Percentiles rank a stretch among this genome's conserved stretches.
phyloP scores from a whole-genome alignment of 1,140 invertebrate genomes.

The Aphelenchoides avenae region DNA sequence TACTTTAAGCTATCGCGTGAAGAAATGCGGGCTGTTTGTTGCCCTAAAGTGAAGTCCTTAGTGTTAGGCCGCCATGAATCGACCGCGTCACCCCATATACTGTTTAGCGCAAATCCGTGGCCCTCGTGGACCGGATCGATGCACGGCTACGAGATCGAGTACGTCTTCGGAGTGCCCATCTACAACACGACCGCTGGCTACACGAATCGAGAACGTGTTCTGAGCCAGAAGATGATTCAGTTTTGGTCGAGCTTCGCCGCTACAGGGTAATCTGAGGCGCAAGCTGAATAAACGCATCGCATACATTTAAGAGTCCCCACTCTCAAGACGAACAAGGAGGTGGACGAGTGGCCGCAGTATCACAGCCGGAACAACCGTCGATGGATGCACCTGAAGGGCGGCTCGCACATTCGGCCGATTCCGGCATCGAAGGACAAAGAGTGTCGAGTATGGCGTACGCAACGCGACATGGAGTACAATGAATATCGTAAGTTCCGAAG shows the following conservation, averaged over 20 bases:
- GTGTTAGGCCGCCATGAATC: too few relatives aligned
- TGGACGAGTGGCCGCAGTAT: slow-evolving; percentile 55
- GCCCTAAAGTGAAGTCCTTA: too few relatives aligned
- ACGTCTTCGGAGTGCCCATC: slow-evolving; percentile 56
- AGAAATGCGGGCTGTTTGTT: too few relatives aligned
- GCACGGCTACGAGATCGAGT: slow-evolving; percentile 83
- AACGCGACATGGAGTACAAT: slow-evolving; percentile 52
- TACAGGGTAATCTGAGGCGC: slow-evolving; percentile 53
- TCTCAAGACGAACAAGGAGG: slow-evolving; percentile 19
- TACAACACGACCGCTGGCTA: slow-evolving; percentile 56
- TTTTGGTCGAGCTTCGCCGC: slow-evolving; percentile 53
- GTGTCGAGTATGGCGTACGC: slow-evolving; percentile 50
- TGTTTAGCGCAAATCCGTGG: slow-evolving; percentile 76
- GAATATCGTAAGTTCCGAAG: slow-evolving; percentile 55
- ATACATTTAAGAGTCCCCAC: slow-evolving; percentile 22
- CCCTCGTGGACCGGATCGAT: slow-evolving; percentile 90
- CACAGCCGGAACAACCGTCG: slow-evolving; percentile 35
- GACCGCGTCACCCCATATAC: too few relatives aligned
- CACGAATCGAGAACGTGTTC: slow-evolving; percentile 28
- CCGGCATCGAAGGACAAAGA: slow-evolving; percentile 43
- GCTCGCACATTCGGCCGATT: slow-evolving; percentile 49
- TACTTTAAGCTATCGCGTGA: too few relatives aligned
- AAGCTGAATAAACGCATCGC: too few relatives aligned
- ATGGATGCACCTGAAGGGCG: slow-evolving; percentile 56
- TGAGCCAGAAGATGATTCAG: slow-evolving; percentile 50